These are phyloP conservation scores for Mesembrinibis cayennensis DNA, from an alignment of 2,113 vertebrate genomes.

Conservation along the genomic window DNA sequence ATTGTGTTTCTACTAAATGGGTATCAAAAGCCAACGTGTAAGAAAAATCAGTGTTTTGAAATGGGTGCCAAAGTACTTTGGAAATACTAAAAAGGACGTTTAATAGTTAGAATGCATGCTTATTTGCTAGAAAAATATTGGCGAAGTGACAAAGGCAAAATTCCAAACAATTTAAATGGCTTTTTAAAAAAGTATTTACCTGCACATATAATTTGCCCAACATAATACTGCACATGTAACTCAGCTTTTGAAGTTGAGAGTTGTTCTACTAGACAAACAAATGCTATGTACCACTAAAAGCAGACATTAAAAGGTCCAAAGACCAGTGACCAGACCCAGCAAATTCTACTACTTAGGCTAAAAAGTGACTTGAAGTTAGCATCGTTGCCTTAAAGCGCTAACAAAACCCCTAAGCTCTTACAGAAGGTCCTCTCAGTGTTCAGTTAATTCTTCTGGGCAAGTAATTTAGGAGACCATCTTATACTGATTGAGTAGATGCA, in stretches of 20 bases:
- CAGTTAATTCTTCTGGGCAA: background rate
- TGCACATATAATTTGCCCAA: background rate
- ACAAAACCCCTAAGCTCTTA: background rate
- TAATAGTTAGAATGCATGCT: background rate
- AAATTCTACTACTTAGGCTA: background rate
- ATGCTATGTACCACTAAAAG: background rate
- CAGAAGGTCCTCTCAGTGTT: background rate
- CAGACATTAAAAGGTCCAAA: background rate
- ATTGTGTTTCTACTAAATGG: background rate
- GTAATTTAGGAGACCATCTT: background rate
- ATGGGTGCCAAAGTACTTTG: background rate
- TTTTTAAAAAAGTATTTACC: background rate
- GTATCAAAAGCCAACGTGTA: background rate
- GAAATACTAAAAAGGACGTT: background rate
- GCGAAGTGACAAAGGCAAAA: background rate
- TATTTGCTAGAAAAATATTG: background rate
- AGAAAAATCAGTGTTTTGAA: background rate
- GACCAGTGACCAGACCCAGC: fast-evolving
- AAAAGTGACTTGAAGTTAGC: background rate
- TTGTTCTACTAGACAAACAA: background rate
- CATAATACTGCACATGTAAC: background rate
- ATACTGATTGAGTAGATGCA: background rate
- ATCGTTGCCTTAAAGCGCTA: background rate
- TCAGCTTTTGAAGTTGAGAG: background rate
- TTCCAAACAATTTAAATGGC: background rate